A percentile compares a stretch with the other conserved stretches of the same genome.
Conservation (phyloP, 2,797 vertebrate genomes). For the Poecilia wingei region DNA sequence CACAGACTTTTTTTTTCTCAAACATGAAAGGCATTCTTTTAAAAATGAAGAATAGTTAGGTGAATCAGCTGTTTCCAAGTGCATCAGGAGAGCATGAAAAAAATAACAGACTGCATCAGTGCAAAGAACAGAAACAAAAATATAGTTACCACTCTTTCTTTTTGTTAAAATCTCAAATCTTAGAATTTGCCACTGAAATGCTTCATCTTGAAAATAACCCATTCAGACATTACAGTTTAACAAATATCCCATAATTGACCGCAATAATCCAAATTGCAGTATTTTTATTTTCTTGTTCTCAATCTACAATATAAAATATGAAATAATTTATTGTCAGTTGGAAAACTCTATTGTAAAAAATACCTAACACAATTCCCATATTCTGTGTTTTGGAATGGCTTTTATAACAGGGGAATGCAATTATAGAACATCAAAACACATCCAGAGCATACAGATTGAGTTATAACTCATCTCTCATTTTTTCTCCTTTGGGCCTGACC, state of each 20-base stretch:
- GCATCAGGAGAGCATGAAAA: not conserved
- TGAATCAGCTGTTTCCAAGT: not conserved
- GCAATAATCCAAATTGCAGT: not conserved
- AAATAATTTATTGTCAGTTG: not conserved
- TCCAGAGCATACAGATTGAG: not conserved
- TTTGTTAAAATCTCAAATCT: not conserved
- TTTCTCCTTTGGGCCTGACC: slow-evolving; percentile 92
- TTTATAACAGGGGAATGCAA: not conserved
- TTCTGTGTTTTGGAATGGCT: not conserved
- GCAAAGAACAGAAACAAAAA: slow-evolving; percentile 1
- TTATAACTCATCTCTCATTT: slow-evolving; percentile 95
- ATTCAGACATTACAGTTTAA: not conserved
- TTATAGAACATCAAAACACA: not conserved
- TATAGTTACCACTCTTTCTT: not conserved
- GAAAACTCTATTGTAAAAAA: not conserved
- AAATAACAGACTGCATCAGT: not conserved
- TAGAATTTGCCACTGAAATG: not conserved
- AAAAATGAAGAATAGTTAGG: not conserved
- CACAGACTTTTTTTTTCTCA: not conserved
- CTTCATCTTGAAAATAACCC: not conserved
- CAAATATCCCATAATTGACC: not conserved
- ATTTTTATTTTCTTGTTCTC: not conserved
- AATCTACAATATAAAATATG: not conserved
- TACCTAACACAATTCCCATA: not conserved
- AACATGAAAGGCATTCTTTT: not conserved